phyloP scores from a whole-genome alignment of 2,888 invertebrate species.

The Athripsodes cinereus region DNA sequence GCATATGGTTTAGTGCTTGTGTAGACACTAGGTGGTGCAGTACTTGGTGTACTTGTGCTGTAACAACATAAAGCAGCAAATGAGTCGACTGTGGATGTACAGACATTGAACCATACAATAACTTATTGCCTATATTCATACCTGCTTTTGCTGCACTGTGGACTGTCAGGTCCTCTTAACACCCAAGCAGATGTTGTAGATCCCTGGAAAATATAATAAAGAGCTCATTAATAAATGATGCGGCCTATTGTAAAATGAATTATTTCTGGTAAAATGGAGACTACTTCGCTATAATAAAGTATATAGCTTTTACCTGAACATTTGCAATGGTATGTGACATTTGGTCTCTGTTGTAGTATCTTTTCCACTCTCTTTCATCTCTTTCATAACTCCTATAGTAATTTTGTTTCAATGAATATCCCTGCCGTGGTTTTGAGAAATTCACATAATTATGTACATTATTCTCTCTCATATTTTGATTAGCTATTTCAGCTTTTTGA shows the following conservation, averaged over 20 bases:
- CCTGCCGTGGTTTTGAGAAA: neutral
- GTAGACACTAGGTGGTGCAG: neutral
- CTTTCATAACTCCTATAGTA: neutral
- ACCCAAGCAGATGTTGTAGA: neutral
- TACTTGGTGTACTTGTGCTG: neutral
- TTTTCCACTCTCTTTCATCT: neutral
- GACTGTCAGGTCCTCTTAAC: neutral
- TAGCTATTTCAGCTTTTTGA: neutral
- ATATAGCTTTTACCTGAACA: neutral
- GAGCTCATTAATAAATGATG: no score
- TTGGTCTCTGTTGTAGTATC: neutral
- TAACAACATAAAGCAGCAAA: neutral
- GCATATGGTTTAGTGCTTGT: neutral
- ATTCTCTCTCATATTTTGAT: neutral
- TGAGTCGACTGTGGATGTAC: neutral
- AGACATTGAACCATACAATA: no score
- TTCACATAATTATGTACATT: conserved; percentile 1
- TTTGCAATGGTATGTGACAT: neutral
- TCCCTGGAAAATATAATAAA: neutral
- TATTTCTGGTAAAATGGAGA: no score
- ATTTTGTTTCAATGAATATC: neutral
- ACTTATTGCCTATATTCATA: neutral
- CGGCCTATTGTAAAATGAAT: no score
- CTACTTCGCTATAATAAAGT: no score
- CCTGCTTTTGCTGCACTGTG: neutral